Evolutionary conservation across 2,113 vertebrate genomes (phyloP).

Genomic region (Percina caprodes): DNA sequence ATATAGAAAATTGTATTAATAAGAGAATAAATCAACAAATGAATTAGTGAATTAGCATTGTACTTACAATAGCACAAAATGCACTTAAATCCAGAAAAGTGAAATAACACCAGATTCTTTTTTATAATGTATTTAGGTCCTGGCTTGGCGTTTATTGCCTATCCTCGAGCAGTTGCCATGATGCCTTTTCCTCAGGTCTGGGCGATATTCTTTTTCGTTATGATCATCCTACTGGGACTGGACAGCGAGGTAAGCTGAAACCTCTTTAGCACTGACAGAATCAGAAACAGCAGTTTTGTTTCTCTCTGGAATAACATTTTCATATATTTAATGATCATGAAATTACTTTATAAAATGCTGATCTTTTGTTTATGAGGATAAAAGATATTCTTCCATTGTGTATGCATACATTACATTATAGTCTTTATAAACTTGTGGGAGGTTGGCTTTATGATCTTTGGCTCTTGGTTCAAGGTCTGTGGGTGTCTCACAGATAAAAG

Average conservation of each 20-base stretch:
- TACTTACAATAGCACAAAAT: not conserved
- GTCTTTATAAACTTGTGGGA: not conserved
- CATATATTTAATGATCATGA: not conserved
- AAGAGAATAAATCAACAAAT: not conserved
- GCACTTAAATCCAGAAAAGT: not conserved
- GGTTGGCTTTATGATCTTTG: not conserved
- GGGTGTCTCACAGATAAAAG: not conserved
- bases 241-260: slow-evolving; percentile 81
- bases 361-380: not conserved
- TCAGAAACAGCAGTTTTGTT: not conserved
- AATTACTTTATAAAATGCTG: not conserved
- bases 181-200: slow-evolving; percentile 87
- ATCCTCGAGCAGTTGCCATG: slow-evolving; percentile 85
- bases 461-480: not conserved
- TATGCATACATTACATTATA: not conserved
- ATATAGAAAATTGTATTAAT: not conserved
- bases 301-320: not conserved
- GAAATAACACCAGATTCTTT: too few relatives aligned
- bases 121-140: slow-evolving; percentile 67
- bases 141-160: slow-evolving; percentile 86
- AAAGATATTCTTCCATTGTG: not conserved
- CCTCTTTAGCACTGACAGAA: not conserved
- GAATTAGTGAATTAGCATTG: not conserved
- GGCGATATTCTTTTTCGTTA: slow-evolving; percentile 85
- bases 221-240: slow-evolving; percentile 85